Base-by-base conservation (phyloP, 1,140 invertebrate species). In the Zaprionus vittiger region DNA sequence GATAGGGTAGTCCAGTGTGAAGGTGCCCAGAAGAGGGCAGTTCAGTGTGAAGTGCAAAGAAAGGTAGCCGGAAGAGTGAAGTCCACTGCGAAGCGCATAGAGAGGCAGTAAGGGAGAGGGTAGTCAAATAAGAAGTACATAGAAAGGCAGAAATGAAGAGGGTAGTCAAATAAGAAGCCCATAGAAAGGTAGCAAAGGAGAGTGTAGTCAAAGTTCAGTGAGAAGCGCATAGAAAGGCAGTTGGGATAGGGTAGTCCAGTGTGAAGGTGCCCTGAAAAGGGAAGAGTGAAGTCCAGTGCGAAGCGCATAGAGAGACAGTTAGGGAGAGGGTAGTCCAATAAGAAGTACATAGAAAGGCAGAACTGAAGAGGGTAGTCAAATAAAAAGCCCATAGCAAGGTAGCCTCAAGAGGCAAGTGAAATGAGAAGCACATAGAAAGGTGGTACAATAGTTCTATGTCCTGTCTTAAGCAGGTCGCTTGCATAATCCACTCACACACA, bases 401-500 rank as follows among this genome's bases (percentile, higher is more conserved):
- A 11, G 9, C 31, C 9, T 11, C 9, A 11, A 34, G 9, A 34
- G 0, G 2, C 0, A 11, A 11, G 41, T 47, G 7, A 17, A 47
- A 17, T 47, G 41, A 47, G 41, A 47, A 47, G n/a, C 41, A 7
- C 6, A 17, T 47, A 47, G 41, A 17, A 47, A 17, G 41, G 41
- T 11, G 9, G 31, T 34, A 34, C 41, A 9, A 47, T n/a, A 15
- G 38, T 41, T n/a, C 6, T n/a, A n/a, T 28, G 41, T 20, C 47
- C 52, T 44, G 28, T 44, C 12, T 71, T 49, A 70, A 64, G 73
- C 61, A 68, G 60, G 59, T 68, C 73, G 63, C 83, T 87, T 86
- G 84, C 83, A 86, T 86, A 89, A 87, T 83, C 47, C 47, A 69
- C 3, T 60, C 41, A 54, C 26, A 60, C 57, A 55, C 56, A 61